A percentile compares a stretch with the other conserved stretches of the same genome.
Evolutionary conservation across 2,113 vertebrate genomes (phyloP).

Genomic region (Lipophrys pholis): DNA sequence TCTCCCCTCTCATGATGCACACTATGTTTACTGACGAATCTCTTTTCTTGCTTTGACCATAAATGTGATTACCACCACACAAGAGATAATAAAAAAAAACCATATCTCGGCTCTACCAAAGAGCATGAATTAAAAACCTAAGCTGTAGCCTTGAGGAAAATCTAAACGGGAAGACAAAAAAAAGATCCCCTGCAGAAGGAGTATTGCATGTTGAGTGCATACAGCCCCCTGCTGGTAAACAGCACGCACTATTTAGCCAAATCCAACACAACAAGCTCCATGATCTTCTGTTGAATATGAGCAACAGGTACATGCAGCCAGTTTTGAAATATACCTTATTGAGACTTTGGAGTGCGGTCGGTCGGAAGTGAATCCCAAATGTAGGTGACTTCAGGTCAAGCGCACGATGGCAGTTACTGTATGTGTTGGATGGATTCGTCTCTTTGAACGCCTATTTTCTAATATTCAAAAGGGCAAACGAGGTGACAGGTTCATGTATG

Average conservation of each 20-base stretch:
- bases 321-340: not conserved
- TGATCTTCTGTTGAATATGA: slow-evolving; percentile 73
- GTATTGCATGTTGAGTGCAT: slow-evolving; percentile 61
- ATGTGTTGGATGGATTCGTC: slow-evolving; percentile 7
- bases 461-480: not conserved
- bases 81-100: slow-evolving; percentile 78
- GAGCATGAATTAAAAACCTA: slow-evolving; percentile 77
- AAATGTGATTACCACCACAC: slow-evolving; percentile 81
- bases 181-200: slow-evolving; percentile 41
- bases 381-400: not conserved
- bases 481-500: not conserved
- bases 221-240: slow-evolving; percentile 83
- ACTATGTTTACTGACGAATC: slow-evolving; percentile 74
- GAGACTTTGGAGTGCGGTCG: not conserved
- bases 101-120: slow-evolving; percentile 69
- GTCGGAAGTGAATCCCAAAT: not conserved
- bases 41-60: slow-evolving; percentile 76
- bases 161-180: slow-evolving; percentile 14
- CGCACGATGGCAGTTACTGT: not conserved
- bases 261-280: slow-evolving; percentile 55
- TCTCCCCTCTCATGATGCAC: slow-evolving; percentile 59
- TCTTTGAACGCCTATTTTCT: not conserved
- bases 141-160: slow-evolving; percentile 77
- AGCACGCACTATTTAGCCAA: slow-evolving; percentile 49
- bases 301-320: slow-evolving; percentile 72